Evolutionary conservation across 1,140 invertebrate species (phyloP).

Genomic region (Holotrichia oblita): DNA sequence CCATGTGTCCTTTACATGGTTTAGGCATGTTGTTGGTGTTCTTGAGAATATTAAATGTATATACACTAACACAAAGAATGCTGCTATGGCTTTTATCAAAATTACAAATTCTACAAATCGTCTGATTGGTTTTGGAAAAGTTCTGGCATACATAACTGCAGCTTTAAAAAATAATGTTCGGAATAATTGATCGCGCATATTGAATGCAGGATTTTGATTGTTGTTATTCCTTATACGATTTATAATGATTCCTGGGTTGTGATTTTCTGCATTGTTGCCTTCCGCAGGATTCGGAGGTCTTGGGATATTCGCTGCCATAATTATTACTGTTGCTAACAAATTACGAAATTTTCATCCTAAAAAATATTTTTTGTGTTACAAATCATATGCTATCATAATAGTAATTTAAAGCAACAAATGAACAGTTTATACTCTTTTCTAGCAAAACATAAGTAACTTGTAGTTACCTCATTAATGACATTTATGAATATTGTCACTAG

Average conservation of each 20-base stretch:
- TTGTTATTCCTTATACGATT: slow-evolving; percentile 69
- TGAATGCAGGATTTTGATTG: slow-evolving; percentile 78
- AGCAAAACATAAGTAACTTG: neutral
- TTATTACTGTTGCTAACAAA: neutral
- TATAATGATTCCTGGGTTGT: slow-evolving; percentile 65
- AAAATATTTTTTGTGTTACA: neutral
- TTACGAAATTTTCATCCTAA: neutral
- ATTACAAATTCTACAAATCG: slow-evolving; percentile 91
- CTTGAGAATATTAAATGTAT: slow-evolving; percentile 95
- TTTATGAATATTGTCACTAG: neutral
- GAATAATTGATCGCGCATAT: slow-evolving; percentile 92
- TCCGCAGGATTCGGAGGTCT: slow-evolving; percentile 24
- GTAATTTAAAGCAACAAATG: neutral
- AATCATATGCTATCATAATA: neutral
- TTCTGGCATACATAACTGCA: slow-evolving; percentile 88
- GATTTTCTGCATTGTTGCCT: slow-evolving; percentile 46
- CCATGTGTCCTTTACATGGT: slow-evolving; percentile 90
- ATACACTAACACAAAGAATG: slow-evolving; percentile 92
- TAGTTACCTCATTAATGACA: neutral
- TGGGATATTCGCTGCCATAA: slow-evolving; percentile 7
- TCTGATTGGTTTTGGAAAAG: slow-evolving; percentile 86
- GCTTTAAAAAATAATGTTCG: slow-evolving; percentile 94
- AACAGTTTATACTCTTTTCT: neutral
- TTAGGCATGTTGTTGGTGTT: slow-evolving; percentile 92
- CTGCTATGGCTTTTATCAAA: slow-evolving; percentile 87